Conservation (phyloP, 2,113 vertebrate species). For the Sinocyclocheilus anophthalmus region DNA sequence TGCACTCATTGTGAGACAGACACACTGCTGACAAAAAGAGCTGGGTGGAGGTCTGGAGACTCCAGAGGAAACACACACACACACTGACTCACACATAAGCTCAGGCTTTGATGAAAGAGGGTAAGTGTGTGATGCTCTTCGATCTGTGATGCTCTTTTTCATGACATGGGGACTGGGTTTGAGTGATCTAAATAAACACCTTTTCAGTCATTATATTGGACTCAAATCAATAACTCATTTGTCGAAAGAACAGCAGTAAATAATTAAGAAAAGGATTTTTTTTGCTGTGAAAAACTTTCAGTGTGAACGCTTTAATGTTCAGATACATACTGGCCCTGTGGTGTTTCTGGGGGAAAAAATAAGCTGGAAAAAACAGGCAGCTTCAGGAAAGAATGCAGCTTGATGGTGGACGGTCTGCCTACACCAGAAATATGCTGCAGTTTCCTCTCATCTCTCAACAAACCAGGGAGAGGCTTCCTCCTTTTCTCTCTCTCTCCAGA, state of each 20-base stretch:
- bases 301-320: background rate
- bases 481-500: background rate
- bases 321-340: constrained; percentile 24
- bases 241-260: background rate
- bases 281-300: background rate
- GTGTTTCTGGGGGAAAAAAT: background rate
- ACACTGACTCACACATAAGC: background rate
- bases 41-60: constrained; percentile 49
- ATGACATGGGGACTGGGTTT: background rate
- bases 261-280: background rate
- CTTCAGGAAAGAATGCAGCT: constrained; percentile 57
- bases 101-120: constrained; percentile 16
- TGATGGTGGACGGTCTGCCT: constrained; percentile 47
- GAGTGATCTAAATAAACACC: constrained; percentile 36
- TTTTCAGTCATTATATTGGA: background rate
- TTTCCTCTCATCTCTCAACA: constrained; percentile 57
- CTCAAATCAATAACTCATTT: background rate
- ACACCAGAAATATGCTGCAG: constrained; percentile 57
- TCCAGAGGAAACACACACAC: constrained; percentile 52
- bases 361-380: constrained; percentile 28
- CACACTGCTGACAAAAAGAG: constrained; percentile 26
- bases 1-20: constrained; percentile 42
- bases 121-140: constrained; percentile 20
- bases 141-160: background rate
- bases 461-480: constrained; percentile 58